Conservation (phyloP, 2,797 vertebrate species). For the Coregonus suidteri region DNA sequence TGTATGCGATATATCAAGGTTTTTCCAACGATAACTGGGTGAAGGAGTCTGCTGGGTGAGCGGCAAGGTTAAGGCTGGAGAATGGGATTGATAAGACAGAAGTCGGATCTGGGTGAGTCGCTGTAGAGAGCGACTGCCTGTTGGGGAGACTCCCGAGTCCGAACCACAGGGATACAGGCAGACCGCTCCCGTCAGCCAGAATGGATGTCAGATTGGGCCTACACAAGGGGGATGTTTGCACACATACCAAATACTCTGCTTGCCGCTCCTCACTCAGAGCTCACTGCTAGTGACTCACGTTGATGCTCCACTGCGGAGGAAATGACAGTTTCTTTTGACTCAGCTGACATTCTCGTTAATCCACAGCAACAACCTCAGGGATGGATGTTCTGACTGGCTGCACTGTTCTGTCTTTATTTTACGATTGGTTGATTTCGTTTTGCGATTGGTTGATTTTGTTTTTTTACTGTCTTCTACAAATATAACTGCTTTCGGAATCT, state of each 20-base stretch:
- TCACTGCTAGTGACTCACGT: constrained; percentile 38
- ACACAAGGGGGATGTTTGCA: constrained; percentile 30
- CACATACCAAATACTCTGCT: constrained; percentile 31
- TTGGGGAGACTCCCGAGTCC: constrained; percentile 31
- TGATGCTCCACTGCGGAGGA: background rate
- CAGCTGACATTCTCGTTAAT: constrained; percentile 39
- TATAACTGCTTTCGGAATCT: background rate
- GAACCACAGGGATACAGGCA: constrained; percentile 30
- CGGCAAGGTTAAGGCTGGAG: background rate
- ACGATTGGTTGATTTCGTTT: constrained; percentile 16
- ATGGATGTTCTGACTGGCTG: background rate
- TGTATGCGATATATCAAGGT: background rate
- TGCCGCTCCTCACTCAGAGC: constrained; percentile 4
- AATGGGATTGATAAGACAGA: constrained; percentile 39
- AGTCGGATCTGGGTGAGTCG: constrained; percentile 26
- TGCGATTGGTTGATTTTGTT: no score
- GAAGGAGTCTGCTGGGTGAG: background rate
- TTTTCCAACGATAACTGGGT: background rate
- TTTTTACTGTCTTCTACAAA: background rate
- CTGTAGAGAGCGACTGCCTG: constrained; percentile 26
- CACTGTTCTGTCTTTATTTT: background rate
- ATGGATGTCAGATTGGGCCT: constrained; percentile 51
- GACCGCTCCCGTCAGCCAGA: constrained; percentile 47
- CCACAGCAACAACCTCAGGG: constrained; percentile 32
- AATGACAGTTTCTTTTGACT: constrained; percentile 41